phyloP scores from a whole-genome alignment of 2,888 invertebrate species.

The Ornithoptera priamus region DNA sequence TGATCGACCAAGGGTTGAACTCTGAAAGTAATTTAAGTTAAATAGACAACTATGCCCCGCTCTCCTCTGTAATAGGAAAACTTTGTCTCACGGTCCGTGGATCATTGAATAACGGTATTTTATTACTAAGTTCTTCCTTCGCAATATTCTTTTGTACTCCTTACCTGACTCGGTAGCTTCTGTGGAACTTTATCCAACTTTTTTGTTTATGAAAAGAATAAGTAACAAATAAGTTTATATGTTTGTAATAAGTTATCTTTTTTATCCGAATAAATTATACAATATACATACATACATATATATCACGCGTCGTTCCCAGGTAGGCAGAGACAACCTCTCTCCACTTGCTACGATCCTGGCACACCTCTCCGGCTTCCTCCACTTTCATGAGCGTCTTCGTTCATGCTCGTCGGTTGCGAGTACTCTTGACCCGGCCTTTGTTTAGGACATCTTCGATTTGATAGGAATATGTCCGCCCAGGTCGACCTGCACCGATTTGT shows the following conservation, averaged over 20 bases:
- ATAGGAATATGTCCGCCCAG: no score
- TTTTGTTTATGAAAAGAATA: neutral
- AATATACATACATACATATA: no score
- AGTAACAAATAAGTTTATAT: neutral
- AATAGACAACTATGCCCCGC: slow-evolving; percentile 42
- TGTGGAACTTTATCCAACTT: neutral
- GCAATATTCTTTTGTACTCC: slow-evolving; percentile 2
- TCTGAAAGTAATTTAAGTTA: slow-evolving; percentile 54
- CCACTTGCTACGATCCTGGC: no score
- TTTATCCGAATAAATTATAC: neutral
- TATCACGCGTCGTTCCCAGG: no score
- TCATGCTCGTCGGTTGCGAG: no score
- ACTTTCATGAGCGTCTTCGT: no score
- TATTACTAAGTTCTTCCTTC: slow-evolving; percentile 31
- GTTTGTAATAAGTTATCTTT: neutral
- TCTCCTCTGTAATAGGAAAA: slow-evolving; percentile 44
- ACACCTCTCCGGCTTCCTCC: no score
- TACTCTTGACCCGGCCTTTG: no score
- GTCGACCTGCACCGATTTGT: no score
- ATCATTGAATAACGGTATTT: slow-evolving; percentile 44
- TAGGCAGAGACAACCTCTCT: no score
- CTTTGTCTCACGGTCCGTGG: slow-evolving; percentile 40
- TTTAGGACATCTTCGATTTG: no score
- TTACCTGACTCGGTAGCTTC: neutral
- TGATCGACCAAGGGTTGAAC: slow-evolving; percentile 38